These are phyloP conservation scores for Poecile montanus DNA, from an alignment of 2,797 vertebrate genomes.

Conservation along the genomic window DNA sequence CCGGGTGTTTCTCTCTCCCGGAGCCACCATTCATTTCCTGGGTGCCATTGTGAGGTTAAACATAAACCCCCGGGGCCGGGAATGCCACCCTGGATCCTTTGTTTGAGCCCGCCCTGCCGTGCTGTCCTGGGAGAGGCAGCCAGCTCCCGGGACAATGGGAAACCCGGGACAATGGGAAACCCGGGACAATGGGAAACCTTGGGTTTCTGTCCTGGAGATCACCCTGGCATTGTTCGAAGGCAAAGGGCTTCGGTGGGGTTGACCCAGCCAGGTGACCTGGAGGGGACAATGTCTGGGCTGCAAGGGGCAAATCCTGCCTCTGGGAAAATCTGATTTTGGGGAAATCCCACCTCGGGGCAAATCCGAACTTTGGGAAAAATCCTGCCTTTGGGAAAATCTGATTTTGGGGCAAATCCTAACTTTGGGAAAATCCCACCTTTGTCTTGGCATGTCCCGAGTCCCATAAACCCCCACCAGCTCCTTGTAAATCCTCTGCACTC, in stretches of 20 bases:
- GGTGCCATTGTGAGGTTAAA: conserved; percentile 63
- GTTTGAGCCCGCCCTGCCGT: conserved; percentile 67
- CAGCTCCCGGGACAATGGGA: conserved; percentile 62
- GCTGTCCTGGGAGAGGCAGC: conserved; percentile 53
- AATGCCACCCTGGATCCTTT: conserved; percentile 46
- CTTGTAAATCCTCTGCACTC: not conserved
- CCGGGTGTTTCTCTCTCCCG: conserved; percentile 19
- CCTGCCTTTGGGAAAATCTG: not conserved
- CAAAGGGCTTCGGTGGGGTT: not conserved
- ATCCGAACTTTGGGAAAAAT: not conserved
- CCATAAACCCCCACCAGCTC: not conserved
- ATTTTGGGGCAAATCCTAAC: not conserved
- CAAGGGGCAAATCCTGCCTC: not conserved
- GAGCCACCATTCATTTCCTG: conserved; percentile 51
- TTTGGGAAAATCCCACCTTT: not conserved
- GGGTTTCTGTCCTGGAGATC: conserved; percentile 1
- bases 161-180: conserved; percentile 60
- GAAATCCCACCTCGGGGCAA: not conserved
- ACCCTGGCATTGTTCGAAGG: conserved; percentile 29
- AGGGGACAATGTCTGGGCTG: conserved; percentile 40
- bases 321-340: not conserved
- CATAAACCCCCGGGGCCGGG: conserved; percentile 21
- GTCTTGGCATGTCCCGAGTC: not conserved
- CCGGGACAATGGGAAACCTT: conserved; percentile 59
- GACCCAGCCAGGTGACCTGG: conserved; percentile 35